Evolutionary conservation across 2,797 vertebrate genomes (phyloP).

Genomic region (Oceanodroma leucorhoa): DNA sequence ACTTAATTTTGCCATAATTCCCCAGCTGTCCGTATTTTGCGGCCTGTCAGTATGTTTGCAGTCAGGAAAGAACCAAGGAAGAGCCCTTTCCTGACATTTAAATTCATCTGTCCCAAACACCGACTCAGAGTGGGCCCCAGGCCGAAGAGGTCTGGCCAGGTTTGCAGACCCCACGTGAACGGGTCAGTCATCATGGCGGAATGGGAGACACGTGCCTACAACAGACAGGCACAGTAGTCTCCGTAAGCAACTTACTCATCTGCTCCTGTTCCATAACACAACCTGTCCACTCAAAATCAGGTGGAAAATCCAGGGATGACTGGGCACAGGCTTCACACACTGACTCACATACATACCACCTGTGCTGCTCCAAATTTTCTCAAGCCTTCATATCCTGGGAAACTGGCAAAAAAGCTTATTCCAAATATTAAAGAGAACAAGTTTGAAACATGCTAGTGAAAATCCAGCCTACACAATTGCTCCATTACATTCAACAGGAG

Average conservation of each 20-base stretch:
- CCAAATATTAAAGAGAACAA: not conserved
- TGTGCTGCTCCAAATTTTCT: not conserved
- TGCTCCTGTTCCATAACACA: not conserved
- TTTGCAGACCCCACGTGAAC: accelerated
- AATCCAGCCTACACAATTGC: not conserved
- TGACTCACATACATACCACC: not conserved
- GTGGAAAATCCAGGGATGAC: not conserved
- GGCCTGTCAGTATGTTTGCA: not conserved
- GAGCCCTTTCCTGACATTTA: no score
- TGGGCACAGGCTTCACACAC: not conserved
- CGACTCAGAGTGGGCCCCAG: accelerated
- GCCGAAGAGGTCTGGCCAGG: not conserved
- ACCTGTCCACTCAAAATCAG: not conserved
- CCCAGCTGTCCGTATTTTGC: not conserved
- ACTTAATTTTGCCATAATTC: not conserved
- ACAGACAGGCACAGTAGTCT: not conserved
- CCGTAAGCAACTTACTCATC: not conserved
- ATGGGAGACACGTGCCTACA: accelerated
- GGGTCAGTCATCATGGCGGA: accelerated
- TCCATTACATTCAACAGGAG: not conserved
- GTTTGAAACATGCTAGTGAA: not conserved
- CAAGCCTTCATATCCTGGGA: not conserved
- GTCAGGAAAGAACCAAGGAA: not conserved
- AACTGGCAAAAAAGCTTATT: not conserved
- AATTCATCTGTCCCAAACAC: not conserved